These are phyloP conservation scores for Hipposideros armiger DNA, from an alignment of 2,113 vertebrate species.

Conservation along the genomic window DNA sequence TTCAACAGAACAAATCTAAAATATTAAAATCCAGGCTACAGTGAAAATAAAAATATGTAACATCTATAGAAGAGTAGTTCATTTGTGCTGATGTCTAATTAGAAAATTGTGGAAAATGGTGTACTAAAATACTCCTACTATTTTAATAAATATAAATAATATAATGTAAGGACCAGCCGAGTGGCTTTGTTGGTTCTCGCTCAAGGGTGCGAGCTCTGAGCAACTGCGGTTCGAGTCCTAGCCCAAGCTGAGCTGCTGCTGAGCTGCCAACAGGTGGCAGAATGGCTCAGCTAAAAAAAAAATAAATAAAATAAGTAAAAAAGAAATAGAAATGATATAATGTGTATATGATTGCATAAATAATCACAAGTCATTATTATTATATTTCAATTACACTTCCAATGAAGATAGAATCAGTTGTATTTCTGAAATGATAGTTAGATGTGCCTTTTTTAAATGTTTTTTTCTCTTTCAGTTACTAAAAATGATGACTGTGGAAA, in stretches of 20 bases:
- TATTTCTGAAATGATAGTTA: constrained; percentile 6
- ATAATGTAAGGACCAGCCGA: background rate
- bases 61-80: background rate
- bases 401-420: background rate
- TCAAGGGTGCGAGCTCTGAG: too few relatives aligned
- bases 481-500: constrained; percentile 37
- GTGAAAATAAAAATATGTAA: constrained; percentile 31
- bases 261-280: too few relatives aligned
- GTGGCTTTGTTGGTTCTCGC: too few relatives aligned
- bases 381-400: constrained; percentile 42
- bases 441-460: background rate
- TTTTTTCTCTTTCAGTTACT: background rate
- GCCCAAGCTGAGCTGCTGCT: too few relatives aligned
- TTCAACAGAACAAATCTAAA: constrained; percentile 24
- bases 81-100: background rate
- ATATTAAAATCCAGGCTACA: background rate
- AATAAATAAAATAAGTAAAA: too few relatives aligned
- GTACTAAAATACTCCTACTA: background rate
- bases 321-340: constrained; percentile 26
- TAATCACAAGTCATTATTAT: background rate
- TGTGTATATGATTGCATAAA: background rate
- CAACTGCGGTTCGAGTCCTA: too few relatives aligned
- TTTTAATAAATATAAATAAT: constrained; percentile 43
- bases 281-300: too few relatives aligned
- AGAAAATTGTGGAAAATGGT: constrained; percentile 13